These are phyloP conservation scores for Tragelaphus buxtoni DNA, from an alignment of 2,113 vertebrate genomes.

Conservation along the genomic window DNA sequence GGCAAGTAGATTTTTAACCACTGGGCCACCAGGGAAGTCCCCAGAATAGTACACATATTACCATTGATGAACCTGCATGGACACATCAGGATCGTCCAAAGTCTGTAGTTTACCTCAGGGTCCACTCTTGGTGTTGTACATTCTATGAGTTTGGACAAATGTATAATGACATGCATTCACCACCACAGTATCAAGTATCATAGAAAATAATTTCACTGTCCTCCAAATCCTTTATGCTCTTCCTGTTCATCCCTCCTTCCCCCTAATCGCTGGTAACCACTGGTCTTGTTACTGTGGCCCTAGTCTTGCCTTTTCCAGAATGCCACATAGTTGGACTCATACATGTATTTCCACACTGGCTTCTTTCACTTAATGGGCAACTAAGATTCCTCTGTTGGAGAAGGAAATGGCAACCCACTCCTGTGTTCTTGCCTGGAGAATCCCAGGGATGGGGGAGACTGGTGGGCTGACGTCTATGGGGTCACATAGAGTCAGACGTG, in stretches of 20 bases:
- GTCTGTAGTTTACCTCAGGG: neutral
- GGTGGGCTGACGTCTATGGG: no score
- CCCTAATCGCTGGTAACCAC: neutral
- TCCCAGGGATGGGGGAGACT: no score
- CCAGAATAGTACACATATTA: neutral
- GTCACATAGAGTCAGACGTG: fast-evolving
- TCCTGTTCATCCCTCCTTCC: neutral
- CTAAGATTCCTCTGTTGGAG: neutral
- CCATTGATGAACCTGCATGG: fast-evolving
- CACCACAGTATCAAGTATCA: neutral
- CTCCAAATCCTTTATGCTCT: neutral
- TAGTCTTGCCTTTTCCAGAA: neutral
- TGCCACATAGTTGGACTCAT: neutral
- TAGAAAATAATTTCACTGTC: neutral
- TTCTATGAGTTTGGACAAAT: neutral
- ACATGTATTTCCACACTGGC: neutral
- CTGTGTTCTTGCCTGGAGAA: no score
- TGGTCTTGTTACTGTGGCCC: neutral
- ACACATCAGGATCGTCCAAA: neutral
- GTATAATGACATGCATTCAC: no score
- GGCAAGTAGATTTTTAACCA: neutral
- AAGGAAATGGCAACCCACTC: no score
- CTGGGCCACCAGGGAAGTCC: neutral
- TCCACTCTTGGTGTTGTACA: neutral
- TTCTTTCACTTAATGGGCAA: neutral